These are phyloP conservation scores for Hyperoplus immaculatus DNA, from an alignment of 2,797 vertebrate species.

Conservation along the genomic window DNA sequence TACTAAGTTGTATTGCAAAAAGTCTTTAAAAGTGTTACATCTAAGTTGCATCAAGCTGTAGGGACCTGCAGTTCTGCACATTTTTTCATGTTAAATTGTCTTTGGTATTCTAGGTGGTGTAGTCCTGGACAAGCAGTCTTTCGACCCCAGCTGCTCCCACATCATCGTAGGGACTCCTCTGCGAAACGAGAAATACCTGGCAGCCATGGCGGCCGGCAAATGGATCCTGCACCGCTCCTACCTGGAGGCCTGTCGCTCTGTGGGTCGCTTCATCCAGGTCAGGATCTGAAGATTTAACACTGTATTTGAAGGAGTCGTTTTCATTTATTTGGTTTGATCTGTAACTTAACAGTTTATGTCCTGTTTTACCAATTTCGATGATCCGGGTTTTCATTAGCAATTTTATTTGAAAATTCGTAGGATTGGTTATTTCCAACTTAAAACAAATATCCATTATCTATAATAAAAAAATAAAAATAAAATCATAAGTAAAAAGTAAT, in stretches of 20 bases:
- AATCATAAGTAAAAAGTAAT: neutral
- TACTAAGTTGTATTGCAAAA: too few relatives aligned
- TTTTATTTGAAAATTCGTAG: neutral
- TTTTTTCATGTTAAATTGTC: neutral
- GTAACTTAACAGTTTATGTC: neutral
- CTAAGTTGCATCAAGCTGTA: too few relatives aligned
- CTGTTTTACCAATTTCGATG: neutral
- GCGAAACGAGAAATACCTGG: constrained; percentile 97
- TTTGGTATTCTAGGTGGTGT: constrained; percentile 86
- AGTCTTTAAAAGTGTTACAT: too few relatives aligned
- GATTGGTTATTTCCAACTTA: neutral
- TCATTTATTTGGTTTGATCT: neutral
- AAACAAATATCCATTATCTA: neutral
- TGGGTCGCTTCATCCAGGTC: constrained; percentile 90
- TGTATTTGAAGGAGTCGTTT: neutral
- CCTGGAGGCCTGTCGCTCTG: constrained; percentile 92
- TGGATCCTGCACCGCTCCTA: constrained; percentile 99
- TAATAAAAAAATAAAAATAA: neutral
- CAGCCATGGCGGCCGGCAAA: constrained; percentile 96
- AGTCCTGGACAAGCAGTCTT: constrained; percentile 95
- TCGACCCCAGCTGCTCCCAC: constrained; percentile 95
- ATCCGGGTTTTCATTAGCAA: neutral
- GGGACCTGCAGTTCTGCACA: neutral
- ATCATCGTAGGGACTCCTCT: constrained; percentile 96
- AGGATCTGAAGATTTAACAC: neutral